Conservation (phyloP, 2,113 vertebrate genomes). For the Oceanites oceanicus region DNA sequence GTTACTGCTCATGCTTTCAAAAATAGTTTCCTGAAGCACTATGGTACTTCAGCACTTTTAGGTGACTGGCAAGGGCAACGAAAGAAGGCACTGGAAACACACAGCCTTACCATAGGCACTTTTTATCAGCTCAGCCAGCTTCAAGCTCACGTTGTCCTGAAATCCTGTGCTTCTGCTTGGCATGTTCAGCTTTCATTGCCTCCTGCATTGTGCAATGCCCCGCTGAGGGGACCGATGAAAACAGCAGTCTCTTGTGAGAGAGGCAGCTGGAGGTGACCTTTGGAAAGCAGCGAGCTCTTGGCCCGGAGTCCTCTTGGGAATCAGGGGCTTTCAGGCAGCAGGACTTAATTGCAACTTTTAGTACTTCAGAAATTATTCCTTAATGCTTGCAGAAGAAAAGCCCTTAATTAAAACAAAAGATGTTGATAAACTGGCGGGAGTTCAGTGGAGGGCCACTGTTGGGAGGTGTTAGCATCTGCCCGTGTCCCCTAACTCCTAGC, state of each 20-base stretch:
- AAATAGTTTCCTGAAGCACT: neutral
- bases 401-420: neutral
- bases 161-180: neutral
- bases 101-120: neutral
- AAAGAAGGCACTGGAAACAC: neutral
- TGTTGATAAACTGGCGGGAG: neutral
- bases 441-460: neutral
- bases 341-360: neutral
- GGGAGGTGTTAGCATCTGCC: too few species aligned
- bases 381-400: neutral
- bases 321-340: neutral
- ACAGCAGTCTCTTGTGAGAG: neutral
- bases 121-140: neutral
- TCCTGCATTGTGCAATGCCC: neutral
- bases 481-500: accelerated
- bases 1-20: neutral
- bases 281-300: neutral
- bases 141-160: accelerated
- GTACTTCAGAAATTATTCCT: neutral
- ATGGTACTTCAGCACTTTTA: neutral
- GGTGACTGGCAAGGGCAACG: neutral
- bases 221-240: neutral
- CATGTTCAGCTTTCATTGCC: neutral
- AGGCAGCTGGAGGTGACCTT: neutral
- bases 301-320: neutral